A percentile compares a stretch with the other conserved stretches of the same genome.
Evolutionary conservation across 2,797 vertebrate species (phyloP).

Genomic region (Characodon lateralis): DNA sequence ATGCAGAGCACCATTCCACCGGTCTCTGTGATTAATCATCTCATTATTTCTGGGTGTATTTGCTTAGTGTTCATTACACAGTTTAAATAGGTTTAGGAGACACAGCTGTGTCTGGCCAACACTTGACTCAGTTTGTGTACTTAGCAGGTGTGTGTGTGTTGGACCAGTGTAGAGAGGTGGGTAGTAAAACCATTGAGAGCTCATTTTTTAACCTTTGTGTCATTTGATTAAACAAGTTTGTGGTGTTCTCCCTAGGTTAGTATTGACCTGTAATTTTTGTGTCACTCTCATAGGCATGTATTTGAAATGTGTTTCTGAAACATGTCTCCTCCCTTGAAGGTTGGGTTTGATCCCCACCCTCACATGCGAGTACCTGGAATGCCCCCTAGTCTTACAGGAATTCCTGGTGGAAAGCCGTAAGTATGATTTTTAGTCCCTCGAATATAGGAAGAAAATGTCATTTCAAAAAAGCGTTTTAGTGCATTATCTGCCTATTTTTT

Average conservation of each 20-base stretch:
- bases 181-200: conserved; percentile 34
- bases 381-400: conserved; percentile 90
- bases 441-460: background rate
- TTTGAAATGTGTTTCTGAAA: conserved; percentile 53
- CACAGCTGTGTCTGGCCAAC: conserved; percentile 63
- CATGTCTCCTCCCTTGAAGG: conserved; percentile 76
- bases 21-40: conserved; percentile 39
- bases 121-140: conserved; percentile 61
- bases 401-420: conserved; percentile 97
- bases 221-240: conserved; percentile 58
- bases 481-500: conserved; percentile 1
- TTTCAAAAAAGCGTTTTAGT: background rate
- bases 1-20: conserved; percentile 48
- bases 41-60: conserved; percentile 67
- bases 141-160: conserved; percentile 35
- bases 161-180: background rate
- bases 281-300: conserved; percentile 32
- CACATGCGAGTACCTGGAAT: conserved; percentile 92
- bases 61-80: conserved; percentile 68
- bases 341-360: conserved; percentile 95
- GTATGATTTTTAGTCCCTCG: conserved; percentile 45
- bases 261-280: conserved; percentile 57
- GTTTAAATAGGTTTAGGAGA: conserved; percentile 71
- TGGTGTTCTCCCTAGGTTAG: conserved; percentile 49
- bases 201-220: conserved; percentile 56